Percentiles rank a stretch among this genome's conserved stretches.
Evolutionary conservation across 2,797 vertebrate genomes (phyloP).

Genomic region (Cossypha dichroa): DNA sequence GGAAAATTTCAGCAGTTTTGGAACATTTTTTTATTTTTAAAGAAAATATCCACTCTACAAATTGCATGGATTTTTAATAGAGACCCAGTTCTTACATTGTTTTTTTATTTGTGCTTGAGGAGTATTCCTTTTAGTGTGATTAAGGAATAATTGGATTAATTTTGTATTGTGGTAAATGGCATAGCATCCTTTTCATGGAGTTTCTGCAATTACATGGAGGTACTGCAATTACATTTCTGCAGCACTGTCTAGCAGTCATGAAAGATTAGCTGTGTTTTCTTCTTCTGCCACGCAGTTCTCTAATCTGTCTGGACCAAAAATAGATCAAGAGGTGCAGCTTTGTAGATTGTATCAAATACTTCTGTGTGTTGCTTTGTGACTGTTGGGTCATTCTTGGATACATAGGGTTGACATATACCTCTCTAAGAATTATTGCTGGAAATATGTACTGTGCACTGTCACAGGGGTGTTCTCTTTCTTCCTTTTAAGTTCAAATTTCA

Average conservation of each 20-base stretch:
- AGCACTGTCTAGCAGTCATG: slow-evolving; percentile 52
- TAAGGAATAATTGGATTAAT: slow-evolving; percentile 67
- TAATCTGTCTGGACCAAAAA: slow-evolving; percentile 70
- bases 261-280: slow-evolving; percentile 71
- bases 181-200: slow-evolving; percentile 40
- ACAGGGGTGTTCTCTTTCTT: slow-evolving; percentile 45
- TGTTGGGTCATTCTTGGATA: slow-evolving; percentile 58
- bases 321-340: slow-evolving; percentile 59
- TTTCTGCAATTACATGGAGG: too few species aligned
- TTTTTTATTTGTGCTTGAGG: slow-evolving; percentile 39
- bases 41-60: not conserved
- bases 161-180: slow-evolving; percentile 53
- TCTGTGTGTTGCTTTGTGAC: slow-evolving; percentile 57
- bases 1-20: not conserved
- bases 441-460: slow-evolving; percentile 14
- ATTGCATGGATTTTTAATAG: not conserved
- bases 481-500: slow-evolving; percentile 70
- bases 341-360: slow-evolving; percentile 63
- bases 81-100: not conserved
- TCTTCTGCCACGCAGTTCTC: slow-evolving; percentile 42
- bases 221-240: slow-evolving; percentile 63
- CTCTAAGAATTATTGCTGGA: slow-evolving; percentile 62
- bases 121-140: slow-evolving; percentile 59
- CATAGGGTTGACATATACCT: slow-evolving; percentile 48
- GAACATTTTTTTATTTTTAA: not conserved